Base-by-base conservation (phyloP, 1,140 invertebrate genomes). In the Stegodyphus mimosarum region DNA sequence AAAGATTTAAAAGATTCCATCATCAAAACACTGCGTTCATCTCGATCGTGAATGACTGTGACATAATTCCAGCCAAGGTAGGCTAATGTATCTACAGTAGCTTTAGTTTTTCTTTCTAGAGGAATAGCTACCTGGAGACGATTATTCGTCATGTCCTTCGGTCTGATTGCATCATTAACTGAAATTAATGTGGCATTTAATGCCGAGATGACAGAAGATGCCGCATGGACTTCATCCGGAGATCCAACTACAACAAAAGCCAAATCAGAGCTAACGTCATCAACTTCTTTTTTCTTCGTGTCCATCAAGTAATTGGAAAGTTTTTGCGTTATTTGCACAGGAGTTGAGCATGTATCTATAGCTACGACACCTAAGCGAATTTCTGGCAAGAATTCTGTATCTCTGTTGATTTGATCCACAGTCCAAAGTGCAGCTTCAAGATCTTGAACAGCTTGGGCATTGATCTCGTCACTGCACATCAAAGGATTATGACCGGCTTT, bases 401-500 rank as follows among this genome's bases (percentile, higher is more conserved):
- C 88, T n/a, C 86, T 80, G 87, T 92, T 92, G 15, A 92, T 88
- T 75, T 91, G 88, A 73, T 92, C 90, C n/a, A 92, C 75, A 6
- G 91, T 90, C 91, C 91, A 92, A 3, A 91, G 87, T 6, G 91
- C 89, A 2, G 91, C 91, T 88, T 92, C 92, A 78, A 91, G 90
- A 7, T 90, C 88, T 74, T 91, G 90, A 87, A 92, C 90, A 0
- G 88, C 87, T 72, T 89, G 90, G 7, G 66, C n/a, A 60, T 88
- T 87, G 15, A 88, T 64, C 49, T 83, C 86, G 7, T 72, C 75
- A 52, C 85, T 87, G 70, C 88, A 88, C 50, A 86, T 78, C 2
- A 88, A 51, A 75, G 89, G 88, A 49, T 85, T 83, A 2, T 50
- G 13, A 7, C 89, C 90, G 7, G 88, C 72, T 71, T 88, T 75